Evolutionary conservation across 1,140 invertebrate species (phyloP).

Genomic region (Zaprionus tsacasi): DNA sequence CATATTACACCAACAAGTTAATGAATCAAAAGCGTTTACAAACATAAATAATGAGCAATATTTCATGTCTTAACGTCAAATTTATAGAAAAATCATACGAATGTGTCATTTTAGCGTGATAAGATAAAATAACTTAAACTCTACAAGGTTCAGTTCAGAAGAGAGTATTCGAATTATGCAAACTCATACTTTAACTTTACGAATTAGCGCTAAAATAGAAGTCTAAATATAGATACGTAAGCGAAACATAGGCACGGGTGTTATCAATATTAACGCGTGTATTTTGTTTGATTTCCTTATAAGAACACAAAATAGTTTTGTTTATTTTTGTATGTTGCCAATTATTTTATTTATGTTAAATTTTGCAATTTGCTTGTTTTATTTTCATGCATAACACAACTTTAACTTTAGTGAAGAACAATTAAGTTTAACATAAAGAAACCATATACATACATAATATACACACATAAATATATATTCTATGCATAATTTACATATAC

Average conservation of each 20-base stretch:
- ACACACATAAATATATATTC: slow-evolving; percentile 28
- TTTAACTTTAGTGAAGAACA: slow-evolving; percentile 33
- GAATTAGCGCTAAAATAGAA: slow-evolving; percentile 53
- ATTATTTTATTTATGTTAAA: slow-evolving; percentile 48
- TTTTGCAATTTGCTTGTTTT: slow-evolving; percentile 43
- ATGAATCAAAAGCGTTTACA: slow-evolving; percentile 74
- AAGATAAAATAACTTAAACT: slow-evolving; percentile 55
- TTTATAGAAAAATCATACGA: slow-evolving; percentile 62
- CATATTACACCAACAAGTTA: slow-evolving; percentile 41
- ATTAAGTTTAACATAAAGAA: slow-evolving; percentile 30
- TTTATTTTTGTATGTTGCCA: slow-evolving; percentile 48
- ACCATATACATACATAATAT: slow-evolving; percentile 34
- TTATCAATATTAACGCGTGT: slow-evolving; percentile 5
- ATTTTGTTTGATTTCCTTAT: slow-evolving; percentile 21
- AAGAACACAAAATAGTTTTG: slow-evolving; percentile 26
- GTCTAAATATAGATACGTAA: slow-evolving; percentile 29
- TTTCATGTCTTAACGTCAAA: slow-evolving; percentile 79
- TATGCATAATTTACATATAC: slow-evolving; percentile 38
- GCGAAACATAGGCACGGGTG: slow-evolving; percentile 23
- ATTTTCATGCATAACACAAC: slow-evolving; percentile 30
- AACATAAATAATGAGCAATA: slow-evolving; percentile 76
- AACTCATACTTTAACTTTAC: slow-evolving; percentile 57
- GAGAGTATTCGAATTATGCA: slow-evolving; percentile 76
- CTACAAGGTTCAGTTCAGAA: slow-evolving; percentile 10
- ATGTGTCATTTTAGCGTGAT: slow-evolving; percentile 74